Conservation (phyloP, 2,888 invertebrate species). For the Gandaritis pyraliata region DNA sequence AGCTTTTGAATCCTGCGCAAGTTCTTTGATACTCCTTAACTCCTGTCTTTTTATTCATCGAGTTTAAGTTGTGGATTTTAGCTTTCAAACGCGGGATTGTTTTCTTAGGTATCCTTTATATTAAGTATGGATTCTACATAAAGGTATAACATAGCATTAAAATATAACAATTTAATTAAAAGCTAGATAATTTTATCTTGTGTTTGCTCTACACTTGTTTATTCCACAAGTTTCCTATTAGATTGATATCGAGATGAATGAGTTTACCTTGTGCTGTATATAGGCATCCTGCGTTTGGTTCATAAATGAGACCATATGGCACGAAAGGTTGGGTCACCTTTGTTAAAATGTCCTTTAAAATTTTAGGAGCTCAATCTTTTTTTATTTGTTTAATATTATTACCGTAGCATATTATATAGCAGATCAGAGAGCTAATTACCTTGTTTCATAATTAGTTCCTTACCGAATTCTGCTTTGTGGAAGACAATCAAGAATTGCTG, state of each 20-base stretch:
- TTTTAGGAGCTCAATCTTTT: not conserved
- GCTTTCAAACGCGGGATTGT: not conserved
- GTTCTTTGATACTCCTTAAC: conserved; percentile 4
- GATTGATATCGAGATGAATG: conserved; percentile 50
- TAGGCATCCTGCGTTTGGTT: conserved; percentile 36
- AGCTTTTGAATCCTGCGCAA: conserved; percentile 27
- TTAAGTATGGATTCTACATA: no score
- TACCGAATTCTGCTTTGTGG: no score
- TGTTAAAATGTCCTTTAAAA: conserved; percentile 28
- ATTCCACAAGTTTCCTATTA: conserved; percentile 54
- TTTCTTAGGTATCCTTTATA: not conserved
- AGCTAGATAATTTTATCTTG: no score
- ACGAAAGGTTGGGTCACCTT: conserved; percentile 27
- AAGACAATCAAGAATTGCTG: no score
- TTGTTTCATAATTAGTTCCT: no score
- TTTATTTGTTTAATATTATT: not conserved
- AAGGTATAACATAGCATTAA: no score
- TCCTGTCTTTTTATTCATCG: not conserved
- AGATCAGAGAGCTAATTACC: no score
- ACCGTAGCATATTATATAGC: no score
- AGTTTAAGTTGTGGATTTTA: not conserved
- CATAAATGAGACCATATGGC: conserved; percentile 38
- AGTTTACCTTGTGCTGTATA: conserved; percentile 50
- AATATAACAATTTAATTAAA: no score
- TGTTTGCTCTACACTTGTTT: conserved; percentile 41